Evolutionary conservation across 2,797 vertebrate species (phyloP).

Genomic region (Anguilla obscura): DNA sequence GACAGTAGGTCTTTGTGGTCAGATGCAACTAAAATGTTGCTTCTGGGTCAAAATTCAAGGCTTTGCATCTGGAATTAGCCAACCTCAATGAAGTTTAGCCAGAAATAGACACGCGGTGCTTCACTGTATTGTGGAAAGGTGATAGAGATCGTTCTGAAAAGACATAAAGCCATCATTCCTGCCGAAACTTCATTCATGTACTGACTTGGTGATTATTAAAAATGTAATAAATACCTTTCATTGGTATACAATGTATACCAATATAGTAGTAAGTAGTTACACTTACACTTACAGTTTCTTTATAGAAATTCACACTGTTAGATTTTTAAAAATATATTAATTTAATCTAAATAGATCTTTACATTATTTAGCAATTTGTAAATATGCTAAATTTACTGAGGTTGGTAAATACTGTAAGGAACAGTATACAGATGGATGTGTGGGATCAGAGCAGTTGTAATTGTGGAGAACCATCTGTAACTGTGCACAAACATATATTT

Average conservation of each 20-base stretch:
- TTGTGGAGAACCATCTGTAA: not conserved
- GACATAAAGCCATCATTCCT: not conserved
- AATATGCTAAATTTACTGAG: not conserved
- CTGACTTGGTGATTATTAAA: not conserved
- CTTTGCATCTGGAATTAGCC: not conserved
- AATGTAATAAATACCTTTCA: no score
- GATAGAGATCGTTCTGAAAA: not conserved
- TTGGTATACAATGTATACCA: no score
- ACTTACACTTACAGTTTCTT: no score
- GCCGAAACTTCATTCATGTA: not conserved
- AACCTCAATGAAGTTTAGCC: not conserved
- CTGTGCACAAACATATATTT: not conserved
- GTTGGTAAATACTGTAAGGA: not conserved
- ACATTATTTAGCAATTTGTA: not conserved
- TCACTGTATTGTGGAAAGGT: not conserved
- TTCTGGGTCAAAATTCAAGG: no score
- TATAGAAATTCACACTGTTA: no score
- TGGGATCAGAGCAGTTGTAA: not conserved
- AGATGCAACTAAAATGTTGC: no score
- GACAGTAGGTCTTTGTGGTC: no score
- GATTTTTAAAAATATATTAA: not conserved
- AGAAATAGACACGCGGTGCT: not conserved
- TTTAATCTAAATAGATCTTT: not conserved
- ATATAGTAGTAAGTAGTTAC: no score
- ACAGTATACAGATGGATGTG: not conserved